A percentile compares a stretch with the other conserved stretches of the same genome.
Conservation (phyloP, 2,797 vertebrate species). For the Megaceryle alcyon region DNA sequence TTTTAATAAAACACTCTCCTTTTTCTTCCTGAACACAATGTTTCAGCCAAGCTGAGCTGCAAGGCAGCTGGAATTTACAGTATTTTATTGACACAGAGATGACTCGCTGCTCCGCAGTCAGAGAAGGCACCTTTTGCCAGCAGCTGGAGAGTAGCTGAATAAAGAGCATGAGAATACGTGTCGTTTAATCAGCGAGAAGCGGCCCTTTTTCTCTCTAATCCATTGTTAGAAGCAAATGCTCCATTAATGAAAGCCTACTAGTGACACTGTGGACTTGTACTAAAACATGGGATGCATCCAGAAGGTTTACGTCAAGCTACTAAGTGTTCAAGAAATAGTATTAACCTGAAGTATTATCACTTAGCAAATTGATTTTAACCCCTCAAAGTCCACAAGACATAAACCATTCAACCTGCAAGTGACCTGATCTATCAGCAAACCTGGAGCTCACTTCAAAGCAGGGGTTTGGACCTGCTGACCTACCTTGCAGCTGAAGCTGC, state of each 20-base stretch:
- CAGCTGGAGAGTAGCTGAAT: not conserved
- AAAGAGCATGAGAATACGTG: not conserved
- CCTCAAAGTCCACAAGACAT: not conserved
- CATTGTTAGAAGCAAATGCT: not conserved
- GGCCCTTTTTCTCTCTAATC: not conserved
- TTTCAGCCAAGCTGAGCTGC: not conserved
- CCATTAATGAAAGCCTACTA: not conserved
- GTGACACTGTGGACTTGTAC: not conserved
- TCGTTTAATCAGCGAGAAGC: not conserved
- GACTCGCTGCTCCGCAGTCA: not conserved
- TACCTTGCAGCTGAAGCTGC: not conserved
- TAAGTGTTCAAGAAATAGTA: not conserved
- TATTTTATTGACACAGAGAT: not conserved
- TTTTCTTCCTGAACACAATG: not conserved
- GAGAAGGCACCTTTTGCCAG: constrained; percentile 42
- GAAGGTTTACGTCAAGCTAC: not conserved
- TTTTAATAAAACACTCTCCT: not conserved
- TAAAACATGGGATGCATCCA: not conserved
- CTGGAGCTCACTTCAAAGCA: not conserved
- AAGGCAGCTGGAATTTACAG: not conserved
- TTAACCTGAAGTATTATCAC: not conserved
- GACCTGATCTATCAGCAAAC: not conserved
- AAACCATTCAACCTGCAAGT: rapidly evolving
- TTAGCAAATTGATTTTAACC: not conserved
- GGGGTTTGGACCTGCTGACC: not conserved